Evolutionary conservation across 2,888 invertebrate genomes (phyloP).

Genomic region (Eupithecia abbreviata): DNA sequence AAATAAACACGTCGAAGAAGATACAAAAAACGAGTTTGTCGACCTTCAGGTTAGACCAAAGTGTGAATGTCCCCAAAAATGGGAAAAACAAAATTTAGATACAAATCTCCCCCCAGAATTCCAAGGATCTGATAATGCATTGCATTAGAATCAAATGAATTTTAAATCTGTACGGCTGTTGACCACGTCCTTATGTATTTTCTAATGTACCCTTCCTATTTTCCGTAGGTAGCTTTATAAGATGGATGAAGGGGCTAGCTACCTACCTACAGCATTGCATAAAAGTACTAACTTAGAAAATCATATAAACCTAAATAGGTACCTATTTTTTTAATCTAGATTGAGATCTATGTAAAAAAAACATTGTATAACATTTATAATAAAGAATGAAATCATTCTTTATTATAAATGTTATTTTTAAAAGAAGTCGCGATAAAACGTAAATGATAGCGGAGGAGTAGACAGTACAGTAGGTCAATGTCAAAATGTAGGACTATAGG

Average conservation of each 20-base stretch:
- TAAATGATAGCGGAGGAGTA: neutral
- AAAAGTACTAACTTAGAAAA: neutral
- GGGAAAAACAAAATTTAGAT: slow-evolving; percentile 19
- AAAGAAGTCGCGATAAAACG: neutral
- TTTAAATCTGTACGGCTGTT: slow-evolving; percentile 33
- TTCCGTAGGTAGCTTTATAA: neutral
- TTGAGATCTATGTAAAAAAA: too few relatives aligned
- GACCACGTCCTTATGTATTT: neutral
- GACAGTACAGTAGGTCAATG: slow-evolving; percentile 68
- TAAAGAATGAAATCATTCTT: too few relatives aligned
- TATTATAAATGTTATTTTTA: neutral
- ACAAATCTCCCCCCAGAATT: slow-evolving; percentile 51
- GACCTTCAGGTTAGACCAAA: slow-evolving; percentile 54
- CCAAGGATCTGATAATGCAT: slow-evolving; percentile 61
- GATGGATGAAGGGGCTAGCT: neutral
- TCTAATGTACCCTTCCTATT: neutral
- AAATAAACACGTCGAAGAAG: slow-evolving; percentile 10
- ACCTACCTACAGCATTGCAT: neutral
- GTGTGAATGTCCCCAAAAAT: slow-evolving; percentile 50
- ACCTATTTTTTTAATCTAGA: too few relatives aligned
- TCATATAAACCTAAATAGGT: too few relatives aligned
- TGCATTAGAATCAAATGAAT: slow-evolving; percentile 55
- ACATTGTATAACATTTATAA: too few relatives aligned
- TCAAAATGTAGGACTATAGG: slow-evolving; percentile 43
- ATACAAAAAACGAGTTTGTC: slow-evolving; percentile 44